phyloP scores from a whole-genome alignment of 2,888 invertebrate genomes.

The Nymphalis polychloros region DNA sequence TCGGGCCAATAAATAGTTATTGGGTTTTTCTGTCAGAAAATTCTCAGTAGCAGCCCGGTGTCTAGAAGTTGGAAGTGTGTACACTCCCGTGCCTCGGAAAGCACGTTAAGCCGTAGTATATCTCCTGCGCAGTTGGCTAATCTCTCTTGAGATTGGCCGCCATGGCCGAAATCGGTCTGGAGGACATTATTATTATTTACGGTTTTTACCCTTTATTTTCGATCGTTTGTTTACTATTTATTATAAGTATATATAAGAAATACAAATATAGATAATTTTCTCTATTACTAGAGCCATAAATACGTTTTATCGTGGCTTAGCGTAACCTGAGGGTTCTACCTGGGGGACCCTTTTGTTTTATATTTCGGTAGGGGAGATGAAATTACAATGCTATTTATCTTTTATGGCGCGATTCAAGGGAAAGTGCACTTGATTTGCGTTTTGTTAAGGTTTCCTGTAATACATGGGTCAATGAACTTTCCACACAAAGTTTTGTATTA shows the following conservation, averaged over 20 bases:
- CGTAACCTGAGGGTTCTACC: constrained; percentile 18
- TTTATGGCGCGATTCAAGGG: constrained; percentile 36
- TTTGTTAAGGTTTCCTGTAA: constrained; percentile 28
- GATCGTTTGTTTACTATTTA: no score
- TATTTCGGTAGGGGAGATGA: constrained; percentile 50
- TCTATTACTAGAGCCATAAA: background rate
- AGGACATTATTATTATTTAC: no score
- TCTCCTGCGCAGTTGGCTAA: no score
- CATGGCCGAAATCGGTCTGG: no score
- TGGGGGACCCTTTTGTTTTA: constrained; percentile 37
- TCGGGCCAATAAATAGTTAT: no score
- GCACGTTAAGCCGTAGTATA: no score
- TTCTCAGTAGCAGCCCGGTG: no score
- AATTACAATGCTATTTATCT: constrained; percentile 42
- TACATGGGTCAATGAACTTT: constrained; percentile 29
- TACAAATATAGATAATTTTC: background rate
- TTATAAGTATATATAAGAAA: background rate
- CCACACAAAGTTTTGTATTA: background rate
- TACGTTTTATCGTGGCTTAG: constrained; percentile 20
- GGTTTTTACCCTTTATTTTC: no score
- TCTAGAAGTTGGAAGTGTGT: no score
- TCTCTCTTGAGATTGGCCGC: no score
- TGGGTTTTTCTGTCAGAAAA: no score
- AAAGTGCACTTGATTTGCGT: constrained; percentile 31
- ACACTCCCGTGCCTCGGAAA: no score